Conservation (phyloP, 2,797 vertebrate genomes). For the Malacoraja senta region DNA sequence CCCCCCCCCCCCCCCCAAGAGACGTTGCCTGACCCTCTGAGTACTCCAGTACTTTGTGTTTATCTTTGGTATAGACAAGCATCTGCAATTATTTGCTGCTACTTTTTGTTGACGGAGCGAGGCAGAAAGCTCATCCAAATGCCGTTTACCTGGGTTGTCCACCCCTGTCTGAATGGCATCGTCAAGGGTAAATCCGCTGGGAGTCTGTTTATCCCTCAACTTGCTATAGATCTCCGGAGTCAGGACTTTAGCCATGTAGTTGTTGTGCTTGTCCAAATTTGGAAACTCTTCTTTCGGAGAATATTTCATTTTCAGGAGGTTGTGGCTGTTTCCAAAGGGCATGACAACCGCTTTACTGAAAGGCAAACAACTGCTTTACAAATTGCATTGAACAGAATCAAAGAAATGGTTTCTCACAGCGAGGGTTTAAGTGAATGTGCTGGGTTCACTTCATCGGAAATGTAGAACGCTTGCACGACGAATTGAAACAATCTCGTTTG, state of each 20-base stretch:
- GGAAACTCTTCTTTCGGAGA: constrained; percentile 70
- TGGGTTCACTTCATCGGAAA: background rate
- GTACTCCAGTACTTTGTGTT: no score
- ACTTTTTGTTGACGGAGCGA: constrained; percentile 47
- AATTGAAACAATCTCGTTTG: background rate
- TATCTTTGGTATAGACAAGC: no score
- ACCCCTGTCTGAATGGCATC: constrained; percentile 89
- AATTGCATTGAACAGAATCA: background rate
- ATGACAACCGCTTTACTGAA: constrained; percentile 65
- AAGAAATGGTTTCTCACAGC: no score
- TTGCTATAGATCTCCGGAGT: constrained; percentile 70
- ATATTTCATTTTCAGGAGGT: constrained; percentile 75
- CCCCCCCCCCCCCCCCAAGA: no score
- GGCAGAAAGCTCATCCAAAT: constrained; percentile 46
- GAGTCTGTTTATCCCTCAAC: constrained; percentile 74
- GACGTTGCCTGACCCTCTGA: no score
- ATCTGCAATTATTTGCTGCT: no score
- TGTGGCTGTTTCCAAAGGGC: constrained; percentile 94
- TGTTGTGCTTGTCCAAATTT: constrained; percentile 85
- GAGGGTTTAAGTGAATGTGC: background rate
- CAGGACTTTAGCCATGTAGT: constrained; percentile 87
- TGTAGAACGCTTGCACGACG: background rate
- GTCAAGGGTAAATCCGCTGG: constrained; percentile 85
- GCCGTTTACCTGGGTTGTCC: constrained; percentile 84
- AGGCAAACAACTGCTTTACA: constrained; percentile 17